Evolutionary conservation across 2,113 vertebrate genomes (phyloP).

Genomic region (Dromaius novaehollandiae): DNA sequence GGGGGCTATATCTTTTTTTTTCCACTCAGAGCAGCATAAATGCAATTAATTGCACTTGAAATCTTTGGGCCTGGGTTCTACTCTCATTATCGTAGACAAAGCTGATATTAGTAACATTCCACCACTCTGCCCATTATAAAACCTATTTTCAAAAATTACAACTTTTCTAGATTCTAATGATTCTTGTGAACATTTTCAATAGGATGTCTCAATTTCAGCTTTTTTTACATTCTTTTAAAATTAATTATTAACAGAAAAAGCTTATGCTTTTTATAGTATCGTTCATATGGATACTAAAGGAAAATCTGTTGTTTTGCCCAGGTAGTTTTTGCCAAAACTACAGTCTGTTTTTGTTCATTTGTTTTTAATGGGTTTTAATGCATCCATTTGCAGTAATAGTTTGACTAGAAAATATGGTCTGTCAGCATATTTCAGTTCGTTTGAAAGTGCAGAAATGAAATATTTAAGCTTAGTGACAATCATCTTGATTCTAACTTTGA

Average conservation of each 20-base stretch:
- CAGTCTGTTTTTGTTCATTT: not conserved
- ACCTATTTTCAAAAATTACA: not conserved
- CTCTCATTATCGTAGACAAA: not conserved
- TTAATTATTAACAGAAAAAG: not conserved
- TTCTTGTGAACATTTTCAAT: not conserved
- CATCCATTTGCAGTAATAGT: not conserved
- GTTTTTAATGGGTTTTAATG: not conserved
- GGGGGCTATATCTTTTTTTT: not conserved
- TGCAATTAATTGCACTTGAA: not conserved
- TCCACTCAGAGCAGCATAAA: not conserved
- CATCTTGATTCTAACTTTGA: not conserved
- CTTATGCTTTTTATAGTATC: not conserved
- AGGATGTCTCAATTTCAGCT: not conserved
- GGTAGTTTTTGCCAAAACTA: not conserved
- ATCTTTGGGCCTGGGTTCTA: not conserved
- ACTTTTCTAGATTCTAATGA: not conserved
- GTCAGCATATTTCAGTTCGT: not conserved
- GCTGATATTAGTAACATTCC: not conserved
- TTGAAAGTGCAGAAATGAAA: not conserved
- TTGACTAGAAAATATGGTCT: not conserved
- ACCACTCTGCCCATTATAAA: not conserved
- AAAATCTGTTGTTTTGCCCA: not conserved
- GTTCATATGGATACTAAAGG: not conserved
- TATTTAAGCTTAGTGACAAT: not conserved
- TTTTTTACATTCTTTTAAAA: not conserved